Evolutionary conservation across 1,140 invertebrate genomes (phyloP).

Genomic region (Scylla paramamosain): DNA sequence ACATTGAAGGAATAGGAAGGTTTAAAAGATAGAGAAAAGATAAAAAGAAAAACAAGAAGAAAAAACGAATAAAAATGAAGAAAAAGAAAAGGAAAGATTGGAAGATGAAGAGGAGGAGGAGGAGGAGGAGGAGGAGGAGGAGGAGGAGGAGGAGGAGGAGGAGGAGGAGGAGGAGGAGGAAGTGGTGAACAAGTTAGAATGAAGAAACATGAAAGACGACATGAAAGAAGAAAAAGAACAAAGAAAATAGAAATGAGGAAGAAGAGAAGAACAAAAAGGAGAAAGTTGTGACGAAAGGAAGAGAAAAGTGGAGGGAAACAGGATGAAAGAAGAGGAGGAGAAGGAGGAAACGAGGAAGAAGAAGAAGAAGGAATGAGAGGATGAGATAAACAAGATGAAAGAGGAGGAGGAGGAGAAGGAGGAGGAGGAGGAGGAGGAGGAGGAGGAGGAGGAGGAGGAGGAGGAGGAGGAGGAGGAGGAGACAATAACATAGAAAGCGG

Average conservation of each 20-base stretch:
- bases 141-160: neutral
- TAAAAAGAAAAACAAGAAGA: too few species aligned
- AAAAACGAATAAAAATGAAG: neutral
- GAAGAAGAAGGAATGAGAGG: neutral
- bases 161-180: neutral
- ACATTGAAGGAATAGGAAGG: too few species aligned
- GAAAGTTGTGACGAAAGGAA: too few species aligned
- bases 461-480: neutral
- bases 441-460: neutral
- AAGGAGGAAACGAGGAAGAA: neutral
- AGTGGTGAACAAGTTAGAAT: neutral
- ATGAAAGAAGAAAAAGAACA: neutral
- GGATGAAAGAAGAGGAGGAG: neutral
- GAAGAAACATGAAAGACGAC: too few species aligned
- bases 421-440: neutral
- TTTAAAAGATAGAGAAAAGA: neutral
- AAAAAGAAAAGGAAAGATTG: too few species aligned
- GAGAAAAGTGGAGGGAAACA: too few species aligned
- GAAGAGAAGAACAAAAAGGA: too few species aligned
- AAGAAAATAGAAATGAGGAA: neutral
- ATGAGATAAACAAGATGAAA: neutral
- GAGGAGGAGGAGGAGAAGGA: neutral
- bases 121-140: neutral
- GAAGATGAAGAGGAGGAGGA: neutral
- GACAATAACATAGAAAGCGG: neutral